phyloP scores from a whole-genome alignment of 1,140 invertebrate species.

The Agrypnia vestita region DNA sequence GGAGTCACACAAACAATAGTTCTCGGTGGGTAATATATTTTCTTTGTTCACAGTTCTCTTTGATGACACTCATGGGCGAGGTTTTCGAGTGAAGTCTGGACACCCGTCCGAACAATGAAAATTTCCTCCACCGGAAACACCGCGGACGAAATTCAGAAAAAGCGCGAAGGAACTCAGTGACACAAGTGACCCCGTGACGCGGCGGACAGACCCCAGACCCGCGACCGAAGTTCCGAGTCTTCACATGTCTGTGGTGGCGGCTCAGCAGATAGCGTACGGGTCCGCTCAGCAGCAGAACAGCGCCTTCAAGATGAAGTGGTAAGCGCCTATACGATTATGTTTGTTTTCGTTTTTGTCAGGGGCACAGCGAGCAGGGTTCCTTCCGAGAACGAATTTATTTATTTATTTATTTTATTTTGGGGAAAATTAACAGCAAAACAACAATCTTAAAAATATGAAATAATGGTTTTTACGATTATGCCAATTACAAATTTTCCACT shows the following conservation, averaged over 20 bases:
- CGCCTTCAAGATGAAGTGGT: slow-evolving; percentile 44
- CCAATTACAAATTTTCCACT: too few relatives aligned
- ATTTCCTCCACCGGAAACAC: background rate
- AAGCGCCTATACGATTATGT: background rate
- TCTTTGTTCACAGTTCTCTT: background rate
- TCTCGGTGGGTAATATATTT: too few relatives aligned
- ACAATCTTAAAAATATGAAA: too few relatives aligned
- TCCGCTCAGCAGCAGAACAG: slow-evolving; percentile 15
- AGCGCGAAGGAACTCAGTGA: slow-evolving; percentile 24
- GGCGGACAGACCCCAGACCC: background rate
- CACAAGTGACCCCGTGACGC: background rate
- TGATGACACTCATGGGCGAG: background rate
- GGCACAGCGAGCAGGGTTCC: too few relatives aligned
- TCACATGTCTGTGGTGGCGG: slow-evolving; percentile 30
- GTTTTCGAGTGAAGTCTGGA: background rate
- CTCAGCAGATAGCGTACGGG: slow-evolving; percentile 26
- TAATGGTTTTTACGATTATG: too few relatives aligned
- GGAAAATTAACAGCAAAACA: too few relatives aligned
- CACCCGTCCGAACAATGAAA: background rate
- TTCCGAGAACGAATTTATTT: too few relatives aligned
- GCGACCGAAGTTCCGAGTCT: background rate
- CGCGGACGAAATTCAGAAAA: slow-evolving; percentile 9
- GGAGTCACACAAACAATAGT: too few relatives aligned
- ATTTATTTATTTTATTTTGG: too few relatives aligned
- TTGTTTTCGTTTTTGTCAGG: too few relatives aligned